Conservation (phyloP, 1,140 invertebrate species). For the Thereuonema tuberculata region DNA sequence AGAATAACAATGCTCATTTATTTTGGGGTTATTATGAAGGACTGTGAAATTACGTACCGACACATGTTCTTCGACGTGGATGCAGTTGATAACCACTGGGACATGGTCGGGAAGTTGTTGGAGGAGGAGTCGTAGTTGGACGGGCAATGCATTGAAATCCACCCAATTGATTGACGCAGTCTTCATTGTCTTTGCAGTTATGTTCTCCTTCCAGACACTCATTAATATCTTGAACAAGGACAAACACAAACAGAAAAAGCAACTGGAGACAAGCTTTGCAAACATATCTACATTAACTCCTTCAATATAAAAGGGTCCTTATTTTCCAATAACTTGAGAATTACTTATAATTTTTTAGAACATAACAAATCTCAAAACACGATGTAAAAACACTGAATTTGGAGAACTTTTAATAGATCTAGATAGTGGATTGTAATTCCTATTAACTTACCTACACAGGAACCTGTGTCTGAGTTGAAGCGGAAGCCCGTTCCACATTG, state of each 20-base stretch:
- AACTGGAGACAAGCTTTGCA: not conserved
- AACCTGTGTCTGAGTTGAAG: not conserved
- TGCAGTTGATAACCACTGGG: not conserved
- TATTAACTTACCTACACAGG: not conserved
- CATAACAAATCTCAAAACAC: too few relatives aligned
- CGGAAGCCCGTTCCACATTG: not conserved
- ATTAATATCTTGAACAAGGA: not conserved
- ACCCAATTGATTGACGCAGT: constrained; percentile 50
- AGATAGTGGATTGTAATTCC: too few relatives aligned
- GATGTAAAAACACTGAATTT: too few relatives aligned
- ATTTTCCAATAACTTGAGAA: too few relatives aligned
- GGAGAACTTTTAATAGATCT: too few relatives aligned
- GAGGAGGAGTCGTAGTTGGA: not conserved
- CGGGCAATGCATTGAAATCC: constrained; percentile 41
- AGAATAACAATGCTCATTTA: too few relatives aligned
- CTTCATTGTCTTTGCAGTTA: constrained; percentile 25
- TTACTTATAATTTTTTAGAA: too few relatives aligned
- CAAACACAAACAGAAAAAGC: not conserved
- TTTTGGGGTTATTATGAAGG: too few relatives aligned
- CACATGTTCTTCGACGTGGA: constrained; percentile 3
- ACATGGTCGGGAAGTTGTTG: constrained; percentile 18
- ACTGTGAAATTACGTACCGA: constrained; percentile 3
- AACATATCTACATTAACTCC: too few relatives aligned
- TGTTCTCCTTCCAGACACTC: constrained; percentile 27
- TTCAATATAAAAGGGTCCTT: too few relatives aligned